Evolutionary conservation across 2,888 invertebrate genomes (phyloP).

Genomic region (Lasioglossum lativentre): DNA sequence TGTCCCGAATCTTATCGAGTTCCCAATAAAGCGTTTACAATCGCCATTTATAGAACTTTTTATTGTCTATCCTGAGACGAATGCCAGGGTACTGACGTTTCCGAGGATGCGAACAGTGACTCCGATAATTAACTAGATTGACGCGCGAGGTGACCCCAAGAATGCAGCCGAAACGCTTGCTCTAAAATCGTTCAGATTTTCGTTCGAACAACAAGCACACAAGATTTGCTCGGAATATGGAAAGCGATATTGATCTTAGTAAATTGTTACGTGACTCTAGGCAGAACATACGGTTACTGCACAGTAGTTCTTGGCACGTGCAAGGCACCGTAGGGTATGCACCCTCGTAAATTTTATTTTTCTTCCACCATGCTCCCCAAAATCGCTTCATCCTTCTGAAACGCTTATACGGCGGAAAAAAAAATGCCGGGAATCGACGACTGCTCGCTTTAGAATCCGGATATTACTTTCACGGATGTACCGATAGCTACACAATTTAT

Average conservation of each 20-base stretch:
- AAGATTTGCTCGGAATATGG: not conserved
- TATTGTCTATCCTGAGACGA: not conserved
- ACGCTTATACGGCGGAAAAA: not conserved
- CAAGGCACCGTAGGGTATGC: conserved; percentile 12
- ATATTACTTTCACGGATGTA: not conserved
- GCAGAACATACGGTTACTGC: conserved; percentile 15
- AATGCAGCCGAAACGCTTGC: not conserved
- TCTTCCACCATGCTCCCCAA: not conserved
- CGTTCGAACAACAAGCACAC: not conserved
- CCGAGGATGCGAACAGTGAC: not conserved
- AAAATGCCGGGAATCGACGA: not conserved
- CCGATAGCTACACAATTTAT: too few species aligned
- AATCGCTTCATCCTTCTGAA: conserved; percentile 9
- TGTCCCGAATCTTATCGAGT: not conserved
- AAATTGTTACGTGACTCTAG: conserved; percentile 21
- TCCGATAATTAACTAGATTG: not conserved
- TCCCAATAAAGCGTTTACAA: not conserved
- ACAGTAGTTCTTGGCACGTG: conserved; percentile 19
- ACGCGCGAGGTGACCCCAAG: not conserved
- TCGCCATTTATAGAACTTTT: not conserved
- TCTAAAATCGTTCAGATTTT: not conserved
- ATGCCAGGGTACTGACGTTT: not conserved
- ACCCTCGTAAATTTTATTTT: conserved; percentile 18
- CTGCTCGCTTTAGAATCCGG: not conserved
- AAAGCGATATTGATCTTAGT: conserved; percentile 16